Conservation (phyloP, 2,113 vertebrate species). For the Gallinago jamesoni region DNA sequence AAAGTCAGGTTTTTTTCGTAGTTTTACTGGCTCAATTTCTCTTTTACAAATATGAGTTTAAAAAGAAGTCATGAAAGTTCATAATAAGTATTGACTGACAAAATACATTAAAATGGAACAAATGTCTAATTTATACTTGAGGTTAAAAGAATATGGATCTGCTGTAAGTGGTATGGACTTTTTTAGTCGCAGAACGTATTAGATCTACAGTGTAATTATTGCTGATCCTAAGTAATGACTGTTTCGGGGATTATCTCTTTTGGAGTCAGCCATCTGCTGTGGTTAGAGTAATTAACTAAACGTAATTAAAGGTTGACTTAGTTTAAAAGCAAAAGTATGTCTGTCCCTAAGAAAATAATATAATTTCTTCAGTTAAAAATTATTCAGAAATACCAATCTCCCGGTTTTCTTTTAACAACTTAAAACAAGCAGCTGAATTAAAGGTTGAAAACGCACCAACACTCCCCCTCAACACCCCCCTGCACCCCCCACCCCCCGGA, state of each 20-base stretch:
- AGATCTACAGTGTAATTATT: slow-evolving; percentile 86
- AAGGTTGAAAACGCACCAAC: neutral
- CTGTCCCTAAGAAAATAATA: neutral
- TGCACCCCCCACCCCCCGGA: neutral
- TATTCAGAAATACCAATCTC: neutral
- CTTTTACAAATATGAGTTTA: neutral
- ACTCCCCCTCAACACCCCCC: neutral
- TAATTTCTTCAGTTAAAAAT: neutral
- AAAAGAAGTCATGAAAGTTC: neutral
- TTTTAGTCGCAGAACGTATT: slow-evolving; percentile 66
- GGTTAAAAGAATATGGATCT: neutral
- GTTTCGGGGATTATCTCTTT: slow-evolving; percentile 85
- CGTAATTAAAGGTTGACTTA: slow-evolving; percentile 42
- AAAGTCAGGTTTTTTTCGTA: too few relatives aligned
- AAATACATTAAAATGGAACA: neutral
- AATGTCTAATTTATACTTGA: neutral
- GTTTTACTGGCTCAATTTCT: neutral
- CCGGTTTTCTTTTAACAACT: neutral
- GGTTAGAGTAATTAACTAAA: slow-evolving; percentile 65
- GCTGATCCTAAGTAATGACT: slow-evolving; percentile 90
- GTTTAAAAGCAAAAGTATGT: slow-evolving; percentile 35
- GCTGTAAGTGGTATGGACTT: neutral
- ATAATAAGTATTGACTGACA: neutral
- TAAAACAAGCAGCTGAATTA: neutral
- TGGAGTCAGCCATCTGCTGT: slow-evolving; percentile 90